These are phyloP conservation scores for Therioaphis trifolii DNA, from an alignment of 2,888 invertebrate species.

Conservation along the genomic window DNA sequence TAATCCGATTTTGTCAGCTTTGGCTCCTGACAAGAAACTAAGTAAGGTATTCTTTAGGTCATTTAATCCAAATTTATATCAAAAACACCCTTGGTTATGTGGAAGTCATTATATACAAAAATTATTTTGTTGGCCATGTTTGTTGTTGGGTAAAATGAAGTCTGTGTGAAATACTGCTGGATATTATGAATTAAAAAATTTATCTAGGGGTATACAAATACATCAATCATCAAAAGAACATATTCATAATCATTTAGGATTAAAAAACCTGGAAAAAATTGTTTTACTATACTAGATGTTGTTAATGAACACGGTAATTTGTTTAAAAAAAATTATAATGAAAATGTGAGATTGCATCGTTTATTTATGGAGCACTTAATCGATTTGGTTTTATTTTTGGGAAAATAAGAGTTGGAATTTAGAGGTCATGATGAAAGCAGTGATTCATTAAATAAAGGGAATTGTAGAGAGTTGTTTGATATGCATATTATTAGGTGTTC, in stretches of 20 bases:
- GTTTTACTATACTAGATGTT: conserved; percentile 47
- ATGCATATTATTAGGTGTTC: not conserved
- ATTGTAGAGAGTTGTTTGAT: not conserved
- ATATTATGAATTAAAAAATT: not conserved
- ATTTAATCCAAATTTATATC: no score
- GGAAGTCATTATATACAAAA: conserved; percentile 70
- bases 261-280: conserved; percentile 48
- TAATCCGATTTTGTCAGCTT: no score
- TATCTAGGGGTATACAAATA: not conserved
- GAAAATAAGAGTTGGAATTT: not conserved
- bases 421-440: not conserved
- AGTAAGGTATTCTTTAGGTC: no score
- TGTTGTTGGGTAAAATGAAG: conserved; percentile 58
- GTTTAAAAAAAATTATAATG: conserved; percentile 62
- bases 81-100: no score
- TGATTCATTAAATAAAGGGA: not conserved
- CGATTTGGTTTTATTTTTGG: not conserved
- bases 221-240: conserved; percentile 61
- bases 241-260: conserved; percentile 53
- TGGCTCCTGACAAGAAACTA: no score
- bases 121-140: conserved; percentile 64
- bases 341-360: conserved; percentile 58
- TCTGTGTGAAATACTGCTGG: conserved; percentile 59
- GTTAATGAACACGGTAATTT: conserved; percentile 60
- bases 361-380: not conserved